phyloP scores from a whole-genome alignment of 2,797 vertebrate species.

The Sebastes diploproa region DNA sequence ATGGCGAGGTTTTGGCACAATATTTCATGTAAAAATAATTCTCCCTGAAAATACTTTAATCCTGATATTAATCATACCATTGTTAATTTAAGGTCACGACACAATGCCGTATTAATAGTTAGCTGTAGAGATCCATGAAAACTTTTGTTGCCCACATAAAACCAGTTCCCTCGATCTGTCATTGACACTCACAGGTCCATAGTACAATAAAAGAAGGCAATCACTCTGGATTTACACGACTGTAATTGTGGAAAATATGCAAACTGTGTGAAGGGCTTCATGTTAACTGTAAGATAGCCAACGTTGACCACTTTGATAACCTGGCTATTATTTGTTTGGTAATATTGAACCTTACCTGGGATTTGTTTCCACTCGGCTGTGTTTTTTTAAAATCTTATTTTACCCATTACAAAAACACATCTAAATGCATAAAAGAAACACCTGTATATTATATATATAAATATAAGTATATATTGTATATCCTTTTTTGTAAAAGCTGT shows the following conservation, averaged over 20 bases:
- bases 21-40: not conserved
- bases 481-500: conserved; percentile 87
- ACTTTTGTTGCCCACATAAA: conserved; percentile 21
- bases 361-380: conserved; percentile 70
- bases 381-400: conserved; percentile 60
- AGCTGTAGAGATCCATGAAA: conserved; percentile 10
- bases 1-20: not conserved
- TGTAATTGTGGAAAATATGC: conserved; percentile 80
- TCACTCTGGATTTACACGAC: conserved; percentile 72
- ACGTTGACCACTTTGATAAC: conserved; percentile 67
- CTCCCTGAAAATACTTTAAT: conserved; percentile 13
- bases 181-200: conserved; percentile 34
- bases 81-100: conserved; percentile 8
- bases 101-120: conserved; percentile 15
- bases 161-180: conserved; percentile 11
- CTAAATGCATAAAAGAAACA: conserved; percentile 80
- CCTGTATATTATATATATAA: conserved; percentile 82
- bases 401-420: conserved; percentile 72
- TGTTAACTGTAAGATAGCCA: conserved; percentile 72
- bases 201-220: conserved; percentile 54
- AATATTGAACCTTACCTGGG: conserved; percentile 64
- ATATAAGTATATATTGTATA: conserved; percentile 84
- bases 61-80: conserved; percentile 15
- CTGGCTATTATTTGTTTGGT: conserved; percentile 69
- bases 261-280: conserved; percentile 84